phyloP scores from a whole-genome alignment of 2,113 vertebrate genomes.

The Cepphus grylle region DNA sequence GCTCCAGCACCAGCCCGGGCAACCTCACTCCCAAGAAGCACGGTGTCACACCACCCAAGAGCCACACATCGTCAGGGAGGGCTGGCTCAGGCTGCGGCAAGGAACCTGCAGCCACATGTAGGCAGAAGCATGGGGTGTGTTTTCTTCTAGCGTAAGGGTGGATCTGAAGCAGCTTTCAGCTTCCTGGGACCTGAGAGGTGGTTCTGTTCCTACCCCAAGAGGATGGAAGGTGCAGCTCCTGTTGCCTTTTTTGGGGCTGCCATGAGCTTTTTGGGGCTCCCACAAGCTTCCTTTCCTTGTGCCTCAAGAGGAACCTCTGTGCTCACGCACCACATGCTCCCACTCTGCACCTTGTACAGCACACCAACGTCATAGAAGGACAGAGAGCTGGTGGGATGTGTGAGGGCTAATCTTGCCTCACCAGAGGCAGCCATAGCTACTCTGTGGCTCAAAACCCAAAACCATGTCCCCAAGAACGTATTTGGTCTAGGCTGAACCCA shows the following conservation, averaged over 20 bases:
- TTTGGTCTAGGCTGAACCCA: background rate
- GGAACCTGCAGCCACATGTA: conserved; percentile 28
- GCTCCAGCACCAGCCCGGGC: rapidly evolving
- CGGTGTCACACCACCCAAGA: background rate
- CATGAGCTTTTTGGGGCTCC: background rate
- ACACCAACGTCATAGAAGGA: background rate
- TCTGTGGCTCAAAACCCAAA: background rate
- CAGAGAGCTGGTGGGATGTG: background rate
- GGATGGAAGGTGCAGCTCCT: background rate
- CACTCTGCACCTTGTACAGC: background rate
- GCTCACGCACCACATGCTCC: background rate
- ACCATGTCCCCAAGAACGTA: rapidly evolving
- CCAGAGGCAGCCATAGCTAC: background rate
- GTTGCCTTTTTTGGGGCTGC: background rate
- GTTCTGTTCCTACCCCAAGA: background rate
- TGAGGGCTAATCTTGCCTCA: background rate
- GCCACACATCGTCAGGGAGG: background rate
- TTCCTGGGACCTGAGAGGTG: background rate
- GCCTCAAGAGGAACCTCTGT: background rate
- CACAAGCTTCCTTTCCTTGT: background rate
- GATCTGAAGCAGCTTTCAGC: conserved; percentile 15
- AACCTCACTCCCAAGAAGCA: background rate
- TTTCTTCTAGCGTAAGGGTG: background rate
- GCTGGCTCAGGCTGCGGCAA: background rate
- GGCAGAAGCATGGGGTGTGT: background rate